Evolutionary conservation across 2,113 vertebrate genomes (phyloP), one percentile per base, ranked within the genome.

Genomic region (Mirounga angustirostris): DNA sequence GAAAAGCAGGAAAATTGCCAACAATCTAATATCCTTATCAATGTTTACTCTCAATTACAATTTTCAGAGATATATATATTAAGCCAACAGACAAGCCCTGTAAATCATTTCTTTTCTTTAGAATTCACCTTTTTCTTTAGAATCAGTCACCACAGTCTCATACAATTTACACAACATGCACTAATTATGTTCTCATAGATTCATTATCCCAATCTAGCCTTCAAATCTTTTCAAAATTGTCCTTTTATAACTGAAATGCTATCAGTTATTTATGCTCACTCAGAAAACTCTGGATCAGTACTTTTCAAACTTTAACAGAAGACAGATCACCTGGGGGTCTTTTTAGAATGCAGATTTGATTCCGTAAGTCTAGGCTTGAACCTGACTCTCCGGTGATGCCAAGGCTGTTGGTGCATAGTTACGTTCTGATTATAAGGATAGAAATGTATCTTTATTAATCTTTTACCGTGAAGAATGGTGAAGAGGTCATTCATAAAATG

Each of bases 291-390:
- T 46, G 69, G 36, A 63, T 30, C 21, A 58, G 26, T 63, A 21
- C 24, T 91, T 97, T 89, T 78, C 30, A 95, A 94, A 71, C 33
- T 83, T 89, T 33, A 78, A 78, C 61, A 63, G 59, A 67, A 80
- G 33, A 71, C 50, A 50, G 33, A 92, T 76, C 16, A 83, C 30
- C 30, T 26, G 3, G 13, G 24, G 24, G 18, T 33, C 54, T 82
- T 82, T 78, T 86, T 93, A 74, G 93, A 65, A 83, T 69, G 19
- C 24, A 79, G 8, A 87, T 76, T 80, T 89, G 9, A 59, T 63
- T 93, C 50, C 16, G 1, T 82, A 88, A 93, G 13, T 91, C 80
- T 91, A 24, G 21, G 16, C 33, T 96, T 92, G 36, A 92, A 61
- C 7, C 28, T 43, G 13, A 78, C 26, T 58, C 28, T 5, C 22